phyloP scores from a whole-genome alignment of 1,140 invertebrate species.

The Macrostomum lignano region DNA sequence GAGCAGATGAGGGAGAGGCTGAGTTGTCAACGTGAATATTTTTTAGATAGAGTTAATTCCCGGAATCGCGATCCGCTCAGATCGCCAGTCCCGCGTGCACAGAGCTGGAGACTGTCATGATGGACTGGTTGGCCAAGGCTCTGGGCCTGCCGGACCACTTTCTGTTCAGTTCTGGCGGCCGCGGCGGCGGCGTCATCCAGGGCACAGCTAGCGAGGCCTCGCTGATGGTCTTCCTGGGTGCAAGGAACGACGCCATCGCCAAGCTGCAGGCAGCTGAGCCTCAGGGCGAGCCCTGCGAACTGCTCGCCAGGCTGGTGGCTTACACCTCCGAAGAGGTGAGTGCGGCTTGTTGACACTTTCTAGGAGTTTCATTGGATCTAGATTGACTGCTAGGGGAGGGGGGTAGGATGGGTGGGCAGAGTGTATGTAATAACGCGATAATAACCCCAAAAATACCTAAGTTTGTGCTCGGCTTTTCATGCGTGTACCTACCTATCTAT shows the following conservation, averaged over 20 bases:
- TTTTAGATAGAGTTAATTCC: too few relatives aligned
- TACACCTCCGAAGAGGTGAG: conserved; percentile 49
- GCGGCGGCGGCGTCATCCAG: conserved; percentile 78
- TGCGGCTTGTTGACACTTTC: too few relatives aligned
- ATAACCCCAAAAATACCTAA: too few relatives aligned
- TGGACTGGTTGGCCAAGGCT: conserved; percentile 64
- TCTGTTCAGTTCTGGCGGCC: conserved; percentile 37
- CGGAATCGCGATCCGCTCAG: too few relatives aligned
- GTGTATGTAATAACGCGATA: too few relatives aligned
- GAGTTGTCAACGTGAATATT: too few relatives aligned
- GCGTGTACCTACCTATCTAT: too few relatives aligned
- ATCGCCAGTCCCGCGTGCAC: conserved; percentile 81
- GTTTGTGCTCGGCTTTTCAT: too few relatives aligned
- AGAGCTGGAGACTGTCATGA: conserved; percentile 74
- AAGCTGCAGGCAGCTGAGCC: conserved; percentile 42
- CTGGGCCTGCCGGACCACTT: conserved; percentile 62
- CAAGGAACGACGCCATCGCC: conserved; percentile 65
- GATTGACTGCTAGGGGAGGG: too few relatives aligned
- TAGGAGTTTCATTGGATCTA: too few relatives aligned
- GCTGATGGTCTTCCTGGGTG: conserved; percentile 69
- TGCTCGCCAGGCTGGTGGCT: conserved; percentile 46
- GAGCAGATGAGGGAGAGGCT: too few relatives aligned
- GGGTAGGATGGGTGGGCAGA: too few relatives aligned
- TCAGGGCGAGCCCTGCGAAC: conserved; percentile 7
- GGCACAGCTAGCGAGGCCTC: conserved; percentile 88